Evolutionary conservation across 2,888 invertebrate species (phyloP), one percentile per base, ranked within the genome.

Genomic region (Megamerina dolium): DNA sequence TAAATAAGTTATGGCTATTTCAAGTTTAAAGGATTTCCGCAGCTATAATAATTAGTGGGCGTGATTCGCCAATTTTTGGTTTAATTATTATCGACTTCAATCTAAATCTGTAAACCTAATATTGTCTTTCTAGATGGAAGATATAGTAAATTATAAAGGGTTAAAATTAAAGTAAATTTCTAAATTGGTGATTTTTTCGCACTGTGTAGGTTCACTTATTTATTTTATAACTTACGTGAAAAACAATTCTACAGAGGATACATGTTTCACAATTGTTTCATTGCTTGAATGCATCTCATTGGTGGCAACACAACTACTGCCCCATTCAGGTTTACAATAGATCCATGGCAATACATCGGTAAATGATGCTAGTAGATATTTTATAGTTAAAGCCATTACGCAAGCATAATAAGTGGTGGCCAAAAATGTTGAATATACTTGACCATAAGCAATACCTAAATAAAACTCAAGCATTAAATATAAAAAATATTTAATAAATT

Each of bases 361-460:
- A 57, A 83, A 81, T 1, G 82, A 83, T 21, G 76, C 74, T 34
- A 80, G 56, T 52, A 83, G 70, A 61, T 82, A 84, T 53, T 76
- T 79, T 6, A 82, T 64, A 1, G 80, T 79, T 18, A 83, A 54
- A 0, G 79, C 81, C 80, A 83, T 82, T 18, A 83, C 61, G 5
- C 77, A 76, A 45, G 80, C 80, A 59, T 83, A 84, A 56, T 83
- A 84, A 1, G 80, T 78, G n/a, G 78, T 76, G 1, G 82, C 79
- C 43, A 76, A 70, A 1, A 72, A 70, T 2, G 76, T 75, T 0
- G 77, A 74, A 12, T 78, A 63, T 1, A 76, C 68, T 51, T 79
- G 77, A 0, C 78, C 79, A 56, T 74, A 77, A 9, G 77, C 80
- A 14, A 79, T 68, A 29, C 80, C 80, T 80, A 27, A 0, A 37